Evolutionary conservation across 2,113 vertebrate genomes (phyloP), one percentile per base, ranked within the genome.

Genomic region (Anolis carolinensis): DNA sequence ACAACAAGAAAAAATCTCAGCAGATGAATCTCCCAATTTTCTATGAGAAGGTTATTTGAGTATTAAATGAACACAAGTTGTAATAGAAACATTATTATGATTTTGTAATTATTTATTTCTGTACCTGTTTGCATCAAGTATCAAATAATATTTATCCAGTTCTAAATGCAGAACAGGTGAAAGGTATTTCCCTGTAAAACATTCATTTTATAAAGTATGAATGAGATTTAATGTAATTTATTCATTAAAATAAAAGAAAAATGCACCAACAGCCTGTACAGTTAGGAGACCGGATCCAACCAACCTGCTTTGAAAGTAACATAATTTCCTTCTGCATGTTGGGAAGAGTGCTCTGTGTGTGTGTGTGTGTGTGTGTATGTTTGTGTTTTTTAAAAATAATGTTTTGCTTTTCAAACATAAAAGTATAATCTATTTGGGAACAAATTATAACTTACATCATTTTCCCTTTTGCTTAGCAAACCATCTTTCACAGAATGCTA

Each of bases 401-500:
- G n/a, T n/a, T n/a, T 1, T 67, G 21, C 55, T 67, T 48, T 14
- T 32, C 55, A 52, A 81, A 67, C 68, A 83, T 86, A 63, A 87
- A 90, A 91, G 8, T 83, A 52, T 32, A 81, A 39, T 32, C 48
- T 68, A 52, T 67, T 70, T 88, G 16, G 72, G 3, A 5, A 32
- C 7, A 82, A 93, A 79, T 80, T 67, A 86, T 50, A 91, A 72
- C 70, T 50, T 10, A 2, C 85, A 84, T 59, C 74, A 32, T 68
- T 75, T 82, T 32, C n/a, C 71, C 59, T 87, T 63, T 30, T 59
- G n/a, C 75, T 88, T 87, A 92, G 90, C 78, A 92, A 52, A 48
- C 68, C 72, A 84, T 93, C 91, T 93, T 77, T 68, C 91, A 93
- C 91, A 86, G 34, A 91, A 89, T 44, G 87, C 18, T 4, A 85